Conservation (phyloP, 1,140 invertebrate species). For the Heliconius melpomene region DNA sequence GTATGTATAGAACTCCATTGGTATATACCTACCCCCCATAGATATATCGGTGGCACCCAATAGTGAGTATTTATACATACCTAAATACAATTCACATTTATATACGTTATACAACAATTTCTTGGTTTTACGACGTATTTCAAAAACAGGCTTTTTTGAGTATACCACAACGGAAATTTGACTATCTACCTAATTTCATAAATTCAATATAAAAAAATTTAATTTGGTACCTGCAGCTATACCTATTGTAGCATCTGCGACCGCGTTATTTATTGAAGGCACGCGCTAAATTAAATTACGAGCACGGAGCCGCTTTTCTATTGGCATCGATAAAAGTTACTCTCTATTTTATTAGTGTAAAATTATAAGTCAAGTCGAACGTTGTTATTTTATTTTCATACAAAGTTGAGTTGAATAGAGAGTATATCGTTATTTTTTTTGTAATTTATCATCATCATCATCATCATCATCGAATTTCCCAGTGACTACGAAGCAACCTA, state of each 20-base stretch:
- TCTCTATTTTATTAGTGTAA: background rate
- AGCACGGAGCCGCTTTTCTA: background rate
- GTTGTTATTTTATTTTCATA: background rate
- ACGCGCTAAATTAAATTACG: background rate
- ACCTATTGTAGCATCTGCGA: constrained; percentile 21
- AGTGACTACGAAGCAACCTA: no score
- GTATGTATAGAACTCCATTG: background rate
- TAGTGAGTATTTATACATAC: background rate
- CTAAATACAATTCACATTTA: background rate
- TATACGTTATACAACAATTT: background rate
- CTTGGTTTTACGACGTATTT: background rate
- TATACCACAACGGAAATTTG: background rate
- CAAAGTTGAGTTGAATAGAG: background rate
- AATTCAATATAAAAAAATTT: background rate
- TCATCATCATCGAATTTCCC: no score
- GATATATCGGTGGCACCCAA: background rate
- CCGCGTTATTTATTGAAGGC: constrained; percentile 16
- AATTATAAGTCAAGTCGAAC: background rate
- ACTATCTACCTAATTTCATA: background rate
- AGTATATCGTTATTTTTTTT: no score
- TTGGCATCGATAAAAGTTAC: background rate
- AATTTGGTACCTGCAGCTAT: background rate
- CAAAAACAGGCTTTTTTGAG: background rate
- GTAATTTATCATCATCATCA: no score
- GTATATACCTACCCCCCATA: background rate